Evolutionary conservation across 1,140 invertebrate species (phyloP), one percentile per base, ranked within the genome.

Genomic region (Ostrea edulis): DNA sequence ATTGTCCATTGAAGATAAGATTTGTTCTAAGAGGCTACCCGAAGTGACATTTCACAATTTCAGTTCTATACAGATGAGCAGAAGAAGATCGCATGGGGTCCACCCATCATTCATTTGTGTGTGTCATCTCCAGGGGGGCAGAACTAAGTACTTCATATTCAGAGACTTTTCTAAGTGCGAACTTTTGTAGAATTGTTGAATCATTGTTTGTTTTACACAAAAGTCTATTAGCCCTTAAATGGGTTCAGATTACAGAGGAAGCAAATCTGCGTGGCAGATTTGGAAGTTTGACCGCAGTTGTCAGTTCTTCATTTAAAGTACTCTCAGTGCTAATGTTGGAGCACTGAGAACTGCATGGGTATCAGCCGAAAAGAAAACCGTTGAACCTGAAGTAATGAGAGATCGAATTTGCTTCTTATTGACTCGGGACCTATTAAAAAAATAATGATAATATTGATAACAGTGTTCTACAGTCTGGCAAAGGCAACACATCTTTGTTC

Each of bases 101-200:
- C 68, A 77, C 68, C 25, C 68, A 77, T 77, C 68, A 77, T 35
- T 77, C 68, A 77, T 77, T 77, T 77, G 25, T 77, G 8, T 77
- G 25, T 77, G 68, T 35, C 68, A 77, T 77, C 68, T 77, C 35
- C 68, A 77, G 68, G 68, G 68, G 68, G 68, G 68, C 29, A 22
- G 68, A 25, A 77, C 68, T 77, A 35, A 35, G 68, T 77, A 77
- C 68, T 77, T 29, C 68, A 77, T 77, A 35, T 77, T 25, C 68
- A 77, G 7, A 77, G 29, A 25, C 68, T 68, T 35, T 12, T 77
- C 25, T 77, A 25, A 77, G 68, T 77, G 68, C 25, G 29, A 25
- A 77, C 68, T 77, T 77, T 77, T 77, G 68, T 77, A 77, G 68
- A 77, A 29, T 77, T 77, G 68, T 77, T 77, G 68, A 77, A 77